Evolutionary conservation across 2,113 vertebrate species (phyloP).

Genomic region (Charina bottae): DNA sequence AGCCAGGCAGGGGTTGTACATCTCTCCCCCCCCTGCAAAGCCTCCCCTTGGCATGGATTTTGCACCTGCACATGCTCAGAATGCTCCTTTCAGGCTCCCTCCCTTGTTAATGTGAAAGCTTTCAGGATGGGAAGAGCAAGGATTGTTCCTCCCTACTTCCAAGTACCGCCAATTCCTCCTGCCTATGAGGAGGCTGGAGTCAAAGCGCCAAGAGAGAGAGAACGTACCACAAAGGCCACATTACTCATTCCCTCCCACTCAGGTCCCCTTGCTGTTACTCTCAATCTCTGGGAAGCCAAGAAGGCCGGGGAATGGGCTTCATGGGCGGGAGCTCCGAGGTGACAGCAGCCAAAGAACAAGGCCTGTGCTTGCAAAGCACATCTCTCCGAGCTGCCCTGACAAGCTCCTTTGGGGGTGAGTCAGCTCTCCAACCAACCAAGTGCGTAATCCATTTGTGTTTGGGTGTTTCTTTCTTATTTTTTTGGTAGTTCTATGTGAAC

Average conservation of each 20-base stretch:
- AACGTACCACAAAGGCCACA: slow-evolving; percentile 2
- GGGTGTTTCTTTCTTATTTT: neutral
- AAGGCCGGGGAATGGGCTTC: neutral
- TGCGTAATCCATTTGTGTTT: neutral
- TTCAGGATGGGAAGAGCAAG: neutral
- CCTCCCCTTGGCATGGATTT: neutral
- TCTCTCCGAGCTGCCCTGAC: neutral
- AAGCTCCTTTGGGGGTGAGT: slow-evolving; percentile 1
- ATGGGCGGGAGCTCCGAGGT: neutral
- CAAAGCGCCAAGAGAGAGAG: neutral
- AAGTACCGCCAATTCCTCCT: neutral
- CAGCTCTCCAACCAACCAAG: neutral
- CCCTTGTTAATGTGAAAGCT: neutral
- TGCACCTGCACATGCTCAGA: neutral
- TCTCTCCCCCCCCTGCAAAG: no score
- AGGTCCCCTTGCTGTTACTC: neutral
- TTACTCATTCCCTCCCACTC: slow-evolving; percentile 31
- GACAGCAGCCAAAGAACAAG: neutral
- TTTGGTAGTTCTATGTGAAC: neutral
- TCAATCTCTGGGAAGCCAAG: slow-evolving; percentile 11
- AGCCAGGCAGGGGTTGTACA: neutral
- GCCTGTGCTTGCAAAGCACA: neutral
- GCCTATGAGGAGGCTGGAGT: neutral
- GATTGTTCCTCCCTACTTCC: neutral
- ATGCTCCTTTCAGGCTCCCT: no score